Base-by-base conservation (phyloP, 2,113 vertebrate species). In the Alethe castanea region DNA sequence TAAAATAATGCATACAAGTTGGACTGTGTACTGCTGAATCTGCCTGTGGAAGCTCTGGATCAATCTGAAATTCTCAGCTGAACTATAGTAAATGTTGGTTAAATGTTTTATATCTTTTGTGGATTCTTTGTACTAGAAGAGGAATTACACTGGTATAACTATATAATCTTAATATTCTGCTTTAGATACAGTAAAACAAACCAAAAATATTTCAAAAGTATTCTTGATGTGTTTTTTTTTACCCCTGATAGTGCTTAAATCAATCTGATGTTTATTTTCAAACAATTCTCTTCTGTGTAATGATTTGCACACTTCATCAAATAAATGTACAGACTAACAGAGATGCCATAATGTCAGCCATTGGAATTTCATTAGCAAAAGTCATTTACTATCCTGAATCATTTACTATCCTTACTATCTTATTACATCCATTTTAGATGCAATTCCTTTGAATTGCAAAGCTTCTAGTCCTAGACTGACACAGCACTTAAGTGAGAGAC, bases 301-400 rank as follows among this genome's bases (percentile, higher is more conserved):
- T 45, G 31, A 86, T 94, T 88, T 94, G 33, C 20, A 88, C 57
- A 57, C 50, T 82, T 92, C 53, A 74, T 93, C 66, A 92, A 73
- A 86, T 66, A 90, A 82, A 80, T 60, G 50, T 62, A 70, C 62
- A 90, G 74, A 76, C 79, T 69, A 61, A 83, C 26, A 80, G 29
- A 77, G 33, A 20, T 81, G 45, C 76, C 47, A 73, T 73, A 92
- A 61, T 70, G 42, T 82, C 79, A 88, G 36, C 53, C 62, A 74
- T 7, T 92, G 82, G 47, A 94, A 92, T 93, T 93, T 90, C 82
- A 90, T 83, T 88, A 88, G 29, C 31, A 86, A 53, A 82, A 96
- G 62, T 81, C 1, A 57, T 78, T 94, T 94, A 14, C 24, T 86
- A 69, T 72, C 31, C 44, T 29, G 44, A 88, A 31, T 71, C 17